Evolutionary conservation across 2,888 invertebrate genomes (phyloP), one percentile per base, ranked within the genome.

Genomic region (Tipula confusa): DNA sequence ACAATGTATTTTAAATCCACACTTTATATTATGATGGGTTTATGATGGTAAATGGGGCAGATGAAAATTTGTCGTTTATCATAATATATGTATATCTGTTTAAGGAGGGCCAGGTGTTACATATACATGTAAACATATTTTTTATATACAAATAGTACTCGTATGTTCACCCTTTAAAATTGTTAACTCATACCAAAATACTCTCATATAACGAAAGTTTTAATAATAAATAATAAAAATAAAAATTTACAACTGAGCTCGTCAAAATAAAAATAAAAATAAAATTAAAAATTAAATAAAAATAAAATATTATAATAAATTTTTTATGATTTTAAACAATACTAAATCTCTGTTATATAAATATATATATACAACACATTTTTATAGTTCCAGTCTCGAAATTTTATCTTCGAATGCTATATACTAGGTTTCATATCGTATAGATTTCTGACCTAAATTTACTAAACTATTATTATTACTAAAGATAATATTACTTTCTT

Each of bases 1-100:
- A 64, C n/a, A n/a, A n/a, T n/a, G 64, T 64, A 64, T 64, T 64
- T 64, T 64, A 64, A 64, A 64, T 64, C 64, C 64, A 64, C 64
- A 64, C 4, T 64, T 64, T 64, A 64, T n/a, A n/a, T n/a, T n/a
- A n/a, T n/a, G n/a, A n/a, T 64, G 64, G 64, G 24, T 64, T 64
- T 64, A 64, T 64, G 64, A 64, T 1, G 64, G 64, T 24, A 64
- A 64, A 64, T 64, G 64, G 64, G 64, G 24, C 7, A 24, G 24
- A 64, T 64, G 24, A 64, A 64, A 43, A 43, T 18, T 43, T 64
- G 64, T 64, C 64, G 64, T 64, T 64, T 64, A 24, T 64, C 64
- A 64, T 24, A 24, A n/a, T 43, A 43, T n/a, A 24, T 24, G 24
- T 64, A 9, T 43, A 5, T 64, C 1, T 64, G 33, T 33, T 33